Evolutionary conservation across 2,113 vertebrate genomes (phyloP).

Genomic region (Cyphomyrus plagiostoma): DNA sequence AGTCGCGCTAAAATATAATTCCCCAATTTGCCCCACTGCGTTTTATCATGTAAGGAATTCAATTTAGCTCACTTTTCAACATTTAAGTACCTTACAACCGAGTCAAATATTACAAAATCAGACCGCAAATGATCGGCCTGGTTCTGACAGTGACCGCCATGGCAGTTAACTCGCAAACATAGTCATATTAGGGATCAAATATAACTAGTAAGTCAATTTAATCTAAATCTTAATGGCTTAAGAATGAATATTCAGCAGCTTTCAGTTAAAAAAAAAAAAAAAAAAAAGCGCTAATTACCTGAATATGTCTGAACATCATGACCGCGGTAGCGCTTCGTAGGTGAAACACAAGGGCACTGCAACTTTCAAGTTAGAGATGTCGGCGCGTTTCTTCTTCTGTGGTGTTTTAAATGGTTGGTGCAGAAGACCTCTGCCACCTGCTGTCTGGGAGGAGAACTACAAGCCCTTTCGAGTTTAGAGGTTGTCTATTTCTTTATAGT

Average conservation of each 20-base stretch:
- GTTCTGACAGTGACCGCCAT: neutral
- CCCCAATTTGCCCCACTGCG: neutral
- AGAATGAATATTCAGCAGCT: neutral
- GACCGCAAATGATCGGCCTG: neutral
- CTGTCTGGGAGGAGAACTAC: conserved; percentile 3
- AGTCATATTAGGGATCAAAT: neutral
- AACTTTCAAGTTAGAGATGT: neutral
- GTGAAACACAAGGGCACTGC: conserved; percentile 21
- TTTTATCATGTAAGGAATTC: neutral
- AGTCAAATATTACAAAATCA: neutral
- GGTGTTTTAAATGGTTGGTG: neutral
- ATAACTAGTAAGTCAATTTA: neutral
- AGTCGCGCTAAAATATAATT: neutral
- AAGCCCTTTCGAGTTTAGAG: neutral
- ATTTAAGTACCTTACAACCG: neutral
- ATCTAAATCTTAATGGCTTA: neutral
- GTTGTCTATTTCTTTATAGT: neutral
- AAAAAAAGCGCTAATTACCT: neutral
- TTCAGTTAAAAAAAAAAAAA: neutral
- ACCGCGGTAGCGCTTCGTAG: neutral
- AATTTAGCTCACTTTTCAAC: neutral
- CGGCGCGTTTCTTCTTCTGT: conserved; percentile 14
- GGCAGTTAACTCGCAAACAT: neutral
- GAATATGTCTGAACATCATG: conserved; percentile 25
- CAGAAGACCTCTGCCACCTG: neutral